Conservation (phyloP, 1,140 invertebrate genomes). For the Gryon sp. region DNA sequence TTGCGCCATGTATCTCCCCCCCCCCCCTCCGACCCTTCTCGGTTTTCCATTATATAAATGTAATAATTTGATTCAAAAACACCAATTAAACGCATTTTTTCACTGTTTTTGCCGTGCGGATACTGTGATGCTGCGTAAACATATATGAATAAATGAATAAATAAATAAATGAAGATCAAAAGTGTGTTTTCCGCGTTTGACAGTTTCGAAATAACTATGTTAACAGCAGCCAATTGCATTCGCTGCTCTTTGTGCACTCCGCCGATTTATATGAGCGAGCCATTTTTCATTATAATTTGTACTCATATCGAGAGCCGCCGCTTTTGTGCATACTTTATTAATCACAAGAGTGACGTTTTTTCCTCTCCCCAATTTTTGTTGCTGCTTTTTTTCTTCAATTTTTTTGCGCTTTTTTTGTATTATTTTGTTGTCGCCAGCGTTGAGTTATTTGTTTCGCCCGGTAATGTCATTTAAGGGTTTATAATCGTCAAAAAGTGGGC, state of each 20-base stretch:
- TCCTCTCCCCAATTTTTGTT: not conserved
- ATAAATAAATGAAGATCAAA: constrained; percentile 59
- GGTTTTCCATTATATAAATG: constrained; percentile 58
- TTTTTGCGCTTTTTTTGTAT: not conserved
- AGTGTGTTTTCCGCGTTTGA: constrained; percentile 56
- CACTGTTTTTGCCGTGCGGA: constrained; percentile 48
- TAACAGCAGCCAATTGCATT: constrained; percentile 49
- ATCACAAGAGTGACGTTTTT: constrained; percentile 1
- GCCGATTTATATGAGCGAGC: constrained; percentile 39
- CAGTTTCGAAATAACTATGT: constrained; percentile 43
- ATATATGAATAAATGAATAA: constrained; percentile 59
- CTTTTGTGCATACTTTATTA: constrained; percentile 55
- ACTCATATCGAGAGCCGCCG: constrained; percentile 18
- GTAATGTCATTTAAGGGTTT: constrained; percentile 33
- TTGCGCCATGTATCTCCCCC: too few species aligned
- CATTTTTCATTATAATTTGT: constrained; percentile 54
- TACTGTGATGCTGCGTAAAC: constrained; percentile 36
- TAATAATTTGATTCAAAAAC: constrained; percentile 53
- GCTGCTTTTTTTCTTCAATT: too few species aligned
- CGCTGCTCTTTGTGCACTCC: constrained; percentile 29
- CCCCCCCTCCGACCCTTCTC: too few species aligned
- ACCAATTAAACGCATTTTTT: constrained; percentile 62
- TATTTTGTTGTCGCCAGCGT: not conserved
- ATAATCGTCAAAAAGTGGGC: constrained; percentile 32
- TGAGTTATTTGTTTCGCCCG: constrained; percentile 15